Evolutionary conservation across 1,140 invertebrate species (phyloP), one percentile per base, ranked within the genome.

Genomic region (Bombus balteatus): DNA sequence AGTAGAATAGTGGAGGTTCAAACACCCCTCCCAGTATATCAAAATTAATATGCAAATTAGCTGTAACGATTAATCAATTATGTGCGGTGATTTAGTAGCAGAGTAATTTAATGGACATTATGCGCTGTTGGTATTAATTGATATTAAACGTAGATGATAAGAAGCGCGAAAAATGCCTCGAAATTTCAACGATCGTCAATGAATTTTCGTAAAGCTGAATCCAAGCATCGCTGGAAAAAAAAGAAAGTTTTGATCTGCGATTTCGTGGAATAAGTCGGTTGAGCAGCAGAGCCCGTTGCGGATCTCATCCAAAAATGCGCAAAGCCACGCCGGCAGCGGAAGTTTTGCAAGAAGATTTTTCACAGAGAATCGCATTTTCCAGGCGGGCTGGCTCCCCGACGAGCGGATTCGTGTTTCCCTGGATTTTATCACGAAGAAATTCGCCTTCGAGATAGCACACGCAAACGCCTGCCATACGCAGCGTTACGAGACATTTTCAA

Each of bases 361-460:
- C 85, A 80, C 71, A 25, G 39, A 25, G 65, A 80, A 90, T 90
- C 85, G 86, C 82, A 82, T 90, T 90, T 90, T 90, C 89, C 89
- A 85, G 62, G 68, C 83, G 75, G 79, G 41, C 62, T 78, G 65
- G 72, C 71, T 89, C 74, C 73, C 77, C 32, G 71, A 70, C 65
- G 73, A 86, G 57, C 76, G 53, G 79, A 84, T 65, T 86, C 88
- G 87, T 78, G 75, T 89, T 89, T 87, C 87, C 74, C 53, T 86
- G 72, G 84, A 88, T 87, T 89, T 89, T 89, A 89, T 89, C 87
- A 81, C 34, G 72, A 80, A 80, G 72, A 89, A 83, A 88, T 89
- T 88, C 88, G 65, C 83, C 87, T 87, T 83, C 87, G 76, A 83
- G 53, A 37, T 41, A 70, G 73, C 43, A 74, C 32, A 34, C 73